Percentiles rank a stretch among this genome's conserved stretches.
Evolutionary conservation across 2,113 vertebrate species (phyloP).

Genomic region (Fregetta grallaria): DNA sequence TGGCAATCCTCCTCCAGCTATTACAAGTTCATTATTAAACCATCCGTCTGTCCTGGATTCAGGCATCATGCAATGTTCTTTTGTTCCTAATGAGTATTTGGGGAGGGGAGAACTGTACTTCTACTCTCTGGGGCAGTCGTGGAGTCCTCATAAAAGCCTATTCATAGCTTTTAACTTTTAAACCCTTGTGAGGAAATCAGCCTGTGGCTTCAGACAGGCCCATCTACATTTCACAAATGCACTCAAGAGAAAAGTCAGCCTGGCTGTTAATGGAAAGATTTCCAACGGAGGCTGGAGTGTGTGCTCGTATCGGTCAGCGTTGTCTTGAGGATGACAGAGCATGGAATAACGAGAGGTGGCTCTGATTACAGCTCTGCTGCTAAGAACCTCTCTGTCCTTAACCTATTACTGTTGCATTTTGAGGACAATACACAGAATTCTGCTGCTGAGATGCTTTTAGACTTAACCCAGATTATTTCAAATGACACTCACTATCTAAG

Average conservation of each 20-base stretch:
- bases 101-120: neutral
- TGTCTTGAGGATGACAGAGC: neutral
- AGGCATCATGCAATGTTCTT: neutral
- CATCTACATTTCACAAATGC: conserved; percentile 6
- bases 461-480: neutral
- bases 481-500: fast-evolving
- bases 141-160: neutral
- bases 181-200: neutral
- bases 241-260: neutral
- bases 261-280: neutral
- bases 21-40: neutral
- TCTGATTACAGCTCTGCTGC: neutral
- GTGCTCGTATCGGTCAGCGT: neutral
- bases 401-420: fast-evolving
- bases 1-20: neutral
- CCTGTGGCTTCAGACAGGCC: neutral
- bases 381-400: neutral
- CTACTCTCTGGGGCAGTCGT: neutral
- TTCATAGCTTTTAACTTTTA: neutral
- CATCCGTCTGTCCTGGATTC: neutral
- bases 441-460: neutral
- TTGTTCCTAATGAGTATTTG: neutral
- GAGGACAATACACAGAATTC: neutral
- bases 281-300: fast-evolving
- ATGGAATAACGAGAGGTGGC: fast-evolving